Evolutionary conservation across 2,888 invertebrate genomes (phyloP), one percentile per base, ranked within the genome.

Genomic region (Cylloceria caligata): DNA sequence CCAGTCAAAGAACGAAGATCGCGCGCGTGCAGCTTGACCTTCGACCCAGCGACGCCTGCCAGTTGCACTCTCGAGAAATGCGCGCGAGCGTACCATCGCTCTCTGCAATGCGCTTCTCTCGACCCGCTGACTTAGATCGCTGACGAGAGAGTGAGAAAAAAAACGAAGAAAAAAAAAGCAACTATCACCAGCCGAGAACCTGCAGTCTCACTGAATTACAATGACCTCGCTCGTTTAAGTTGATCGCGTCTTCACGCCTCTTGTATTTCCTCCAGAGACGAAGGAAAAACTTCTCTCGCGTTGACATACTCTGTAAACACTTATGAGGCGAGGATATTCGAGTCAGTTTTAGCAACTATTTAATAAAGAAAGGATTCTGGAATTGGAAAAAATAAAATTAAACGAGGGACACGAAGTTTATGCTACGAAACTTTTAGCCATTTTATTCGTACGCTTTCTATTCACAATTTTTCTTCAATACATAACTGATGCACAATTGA

Each of bases 11-110:
- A 64, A 42, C 72, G 80, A 73, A 34, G 62, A 68, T 68, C 55
- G 75, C 73, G 65, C 72, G 77, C 34, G 60, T 72, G 36, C 62
- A 45, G 30, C 68, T 45, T 57, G 77, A 81, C 34, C 77, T 77
- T 57, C 64, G 69, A 79, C 79, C 79, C 47, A 24, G 68, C 55
- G 68, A 81, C 81, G 81, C 77, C 73, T 73, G 81, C 57, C 73
- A 69, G 77, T 69, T 78, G 73, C 69, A 78, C 72, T 77, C 77
- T 68, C 62, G 55, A 19, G 65, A 52, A 57, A 69, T 39, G 42
- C 78, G 78, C 55, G 52, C 69, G 39, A 27, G 45, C 64, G 36
- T 68, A 16, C 47, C 64, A 65, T 64, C 34, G 68, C 47, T 57
- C 34, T 36, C 24, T 11, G 64, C n/a, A 49, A 71, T 27, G 64